Conservation (phyloP, 2,797 vertebrate species). For the Anguilla pacifica region DNA sequence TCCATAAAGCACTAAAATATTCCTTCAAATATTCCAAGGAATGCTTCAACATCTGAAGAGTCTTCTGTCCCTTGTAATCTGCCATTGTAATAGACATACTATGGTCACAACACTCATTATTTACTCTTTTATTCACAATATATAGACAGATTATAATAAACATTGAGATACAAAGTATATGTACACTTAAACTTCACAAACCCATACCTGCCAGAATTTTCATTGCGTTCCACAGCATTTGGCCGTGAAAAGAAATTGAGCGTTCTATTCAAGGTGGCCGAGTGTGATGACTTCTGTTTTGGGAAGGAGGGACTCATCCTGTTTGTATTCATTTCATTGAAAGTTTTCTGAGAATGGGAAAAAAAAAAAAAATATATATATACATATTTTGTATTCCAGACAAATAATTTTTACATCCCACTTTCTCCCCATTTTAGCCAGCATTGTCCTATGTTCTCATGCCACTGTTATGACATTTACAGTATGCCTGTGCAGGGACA, state of each 20-base stretch:
- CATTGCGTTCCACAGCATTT: constrained; percentile 22
- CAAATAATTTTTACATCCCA: not conserved
- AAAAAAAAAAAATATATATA: not conserved
- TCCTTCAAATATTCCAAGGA: constrained; percentile 91
- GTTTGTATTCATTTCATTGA: constrained; percentile 41
- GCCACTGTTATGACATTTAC: too few relatives aligned
- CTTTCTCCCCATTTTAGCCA: too few relatives aligned
- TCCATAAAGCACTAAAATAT: constrained; percentile 76
- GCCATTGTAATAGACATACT: constrained; percentile 27
- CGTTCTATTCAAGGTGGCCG: constrained; percentile 46
- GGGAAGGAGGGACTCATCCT: constrained; percentile 44
- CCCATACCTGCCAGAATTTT: constrained; percentile 57
- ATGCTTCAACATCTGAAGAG: constrained; percentile 76
- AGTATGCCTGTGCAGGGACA: too few relatives aligned
- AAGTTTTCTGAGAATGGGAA: constrained; percentile 38
- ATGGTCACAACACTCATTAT: constrained; percentile 13
- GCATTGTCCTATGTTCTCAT: too few relatives aligned
- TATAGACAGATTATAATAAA: not conserved
- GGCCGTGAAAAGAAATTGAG: constrained; percentile 75
- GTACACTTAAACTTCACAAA: constrained; percentile 2
- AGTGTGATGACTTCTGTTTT: constrained; percentile 47
- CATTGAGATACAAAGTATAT: not conserved
- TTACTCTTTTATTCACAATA: not conserved
- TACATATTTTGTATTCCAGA: not conserved
- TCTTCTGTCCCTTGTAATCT: constrained; percentile 62